Evolutionary conservation across 2,797 vertebrate species (phyloP).

Genomic region (Eleutherodactylus coqui): DNA sequence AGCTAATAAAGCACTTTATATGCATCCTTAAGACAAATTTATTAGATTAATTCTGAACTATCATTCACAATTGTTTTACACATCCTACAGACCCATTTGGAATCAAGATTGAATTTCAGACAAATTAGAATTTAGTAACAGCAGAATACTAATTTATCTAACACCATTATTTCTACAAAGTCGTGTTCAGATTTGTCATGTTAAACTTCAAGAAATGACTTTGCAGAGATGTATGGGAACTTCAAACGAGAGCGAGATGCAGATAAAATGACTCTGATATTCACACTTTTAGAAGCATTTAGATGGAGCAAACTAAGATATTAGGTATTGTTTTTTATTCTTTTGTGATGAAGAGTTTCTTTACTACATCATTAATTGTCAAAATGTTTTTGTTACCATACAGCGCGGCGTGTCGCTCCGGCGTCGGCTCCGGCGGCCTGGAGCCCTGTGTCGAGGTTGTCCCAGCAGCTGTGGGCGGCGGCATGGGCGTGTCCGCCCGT

Average conservation of each 20-base stretch:
- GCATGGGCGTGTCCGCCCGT: too few relatives aligned
- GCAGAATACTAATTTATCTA: constrained; percentile 56
- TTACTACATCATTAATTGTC: background rate
- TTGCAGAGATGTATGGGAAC: constrained; percentile 34
- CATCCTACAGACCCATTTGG: constrained; percentile 52
- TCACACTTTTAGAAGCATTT: background rate
- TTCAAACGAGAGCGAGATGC: constrained; percentile 2
- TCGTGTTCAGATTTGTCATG: constrained; percentile 31
- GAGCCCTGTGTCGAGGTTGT: too few relatives aligned
- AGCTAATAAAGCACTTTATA: constrained; percentile 64
- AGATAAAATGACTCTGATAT: constrained; percentile 1
- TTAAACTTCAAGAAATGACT: constrained; percentile 46
- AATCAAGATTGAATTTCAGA: constrained; percentile 60
- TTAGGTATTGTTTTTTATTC: background rate
- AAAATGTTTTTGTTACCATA: too few relatives aligned
- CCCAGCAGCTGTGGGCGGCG: too few relatives aligned
- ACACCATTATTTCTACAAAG: constrained; percentile 33
- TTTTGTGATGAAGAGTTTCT: background rate
- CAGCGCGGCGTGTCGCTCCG: too few relatives aligned
- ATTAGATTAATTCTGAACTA: constrained; percentile 60
- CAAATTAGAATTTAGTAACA: constrained; percentile 51
- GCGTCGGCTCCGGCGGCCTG: too few relatives aligned
- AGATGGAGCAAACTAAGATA: background rate
- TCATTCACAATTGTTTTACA: constrained; percentile 56
- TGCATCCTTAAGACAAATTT: constrained; percentile 64